Evolutionary conservation across 2,888 invertebrate species (phyloP).

Genomic region (Cephus nigrinus): DNA sequence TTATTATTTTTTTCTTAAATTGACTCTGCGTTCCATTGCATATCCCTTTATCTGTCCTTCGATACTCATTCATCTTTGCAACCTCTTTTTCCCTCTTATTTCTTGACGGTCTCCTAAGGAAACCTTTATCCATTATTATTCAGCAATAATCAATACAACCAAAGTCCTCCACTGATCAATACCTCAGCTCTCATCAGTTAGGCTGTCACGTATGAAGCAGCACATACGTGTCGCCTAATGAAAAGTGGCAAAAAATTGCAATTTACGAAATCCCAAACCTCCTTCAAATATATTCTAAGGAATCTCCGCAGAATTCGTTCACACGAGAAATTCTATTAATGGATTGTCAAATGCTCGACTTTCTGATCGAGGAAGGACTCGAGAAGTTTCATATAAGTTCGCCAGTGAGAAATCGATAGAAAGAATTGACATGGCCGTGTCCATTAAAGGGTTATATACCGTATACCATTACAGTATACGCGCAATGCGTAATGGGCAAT

Average conservation of each 20-base stretch:
- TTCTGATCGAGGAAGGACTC: slow-evolving; percentile 44
- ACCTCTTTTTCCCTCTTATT: neutral
- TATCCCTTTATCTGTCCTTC: neutral
- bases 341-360: slow-evolving; percentile 66
- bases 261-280: neutral
- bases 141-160: neutral
- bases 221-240: neutral
- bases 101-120: neutral
- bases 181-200: neutral
- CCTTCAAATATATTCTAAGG: neutral
- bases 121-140: neutral
- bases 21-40: slow-evolving; percentile 21
- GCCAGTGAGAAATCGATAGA: neutral
- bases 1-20: slow-evolving; percentile 28
- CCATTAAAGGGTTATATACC: neutral
- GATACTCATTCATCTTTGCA: neutral
- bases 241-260: neutral
- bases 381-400: neutral
- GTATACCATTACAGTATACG: neutral
- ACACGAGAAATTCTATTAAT: slow-evolving; percentile 47
- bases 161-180: neutral
- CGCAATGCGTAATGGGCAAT: neutral
- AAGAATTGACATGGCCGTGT: neutral
- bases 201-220: neutral
- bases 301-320: neutral